Percentiles rank a stretch among this genome's conserved stretches.
phyloP scores from a whole-genome alignment of 2,797 vertebrate genomes.

The Acomys russatus region DNA sequence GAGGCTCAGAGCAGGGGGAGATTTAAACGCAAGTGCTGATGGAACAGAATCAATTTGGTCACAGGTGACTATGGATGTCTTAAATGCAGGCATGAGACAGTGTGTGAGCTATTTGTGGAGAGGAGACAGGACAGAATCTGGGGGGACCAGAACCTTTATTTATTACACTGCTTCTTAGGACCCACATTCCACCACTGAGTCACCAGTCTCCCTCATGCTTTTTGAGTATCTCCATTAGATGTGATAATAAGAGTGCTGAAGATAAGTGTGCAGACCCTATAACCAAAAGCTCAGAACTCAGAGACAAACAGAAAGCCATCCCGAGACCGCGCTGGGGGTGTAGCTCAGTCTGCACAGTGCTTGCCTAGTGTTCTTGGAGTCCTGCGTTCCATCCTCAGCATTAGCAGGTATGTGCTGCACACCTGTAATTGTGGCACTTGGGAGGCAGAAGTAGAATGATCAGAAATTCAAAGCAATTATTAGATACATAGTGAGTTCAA shows the following conservation, averaged over 20 bases:
- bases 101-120: neutral
- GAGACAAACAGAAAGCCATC: neutral
- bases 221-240: neutral
- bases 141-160: neutral
- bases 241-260: neutral
- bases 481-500: neutral
- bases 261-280: neutral
- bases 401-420: neutral
- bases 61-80: neutral
- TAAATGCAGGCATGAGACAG: neutral
- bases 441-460: neutral
- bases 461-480: neutral
- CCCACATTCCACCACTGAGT: neutral
- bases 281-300: conserved; percentile 1
- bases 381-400: neutral
- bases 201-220: neutral
- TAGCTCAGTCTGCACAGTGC: neutral
- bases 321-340: neutral
- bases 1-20: neutral
- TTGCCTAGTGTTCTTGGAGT: neutral
- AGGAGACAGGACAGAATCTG: neutral
- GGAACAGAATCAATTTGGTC: neutral
- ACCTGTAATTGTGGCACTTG: neutral
- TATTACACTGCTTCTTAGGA: neutral
- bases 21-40: neutral